Conservation (phyloP, 92 coral and sea anemone species). For the Montipora capitata region DNA sequence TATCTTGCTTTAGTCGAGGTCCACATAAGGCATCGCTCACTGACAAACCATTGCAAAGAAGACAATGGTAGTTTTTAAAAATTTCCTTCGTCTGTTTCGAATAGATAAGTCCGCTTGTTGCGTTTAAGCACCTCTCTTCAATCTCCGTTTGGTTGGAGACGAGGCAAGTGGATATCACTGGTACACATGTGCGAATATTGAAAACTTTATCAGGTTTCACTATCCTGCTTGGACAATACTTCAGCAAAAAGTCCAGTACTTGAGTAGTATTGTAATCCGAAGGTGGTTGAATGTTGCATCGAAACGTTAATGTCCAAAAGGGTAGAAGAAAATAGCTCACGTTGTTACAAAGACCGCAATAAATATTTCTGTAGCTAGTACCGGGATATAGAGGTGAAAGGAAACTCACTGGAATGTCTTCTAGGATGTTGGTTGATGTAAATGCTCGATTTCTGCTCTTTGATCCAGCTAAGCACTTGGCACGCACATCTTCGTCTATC, state of each 20-base stretch:
- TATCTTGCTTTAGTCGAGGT: conserved; percentile 30
- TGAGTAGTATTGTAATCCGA: conserved; percentile 31
- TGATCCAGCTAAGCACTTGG: conserved; percentile 39
- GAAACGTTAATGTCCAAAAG: conserved; percentile 61
- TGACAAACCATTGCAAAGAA: conserved; percentile 71
- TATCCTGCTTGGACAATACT: conserved; percentile 68
- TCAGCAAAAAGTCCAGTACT: conserved; percentile 68
- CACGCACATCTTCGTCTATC: conserved; percentile 25
- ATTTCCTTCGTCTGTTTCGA: conserved; percentile 15
- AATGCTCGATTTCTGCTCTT: conserved; percentile 29
- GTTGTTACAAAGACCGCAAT: conserved; percentile 74
- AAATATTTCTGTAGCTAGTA: conserved; percentile 71
- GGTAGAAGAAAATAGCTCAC: background rate
- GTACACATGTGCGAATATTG: conserved; percentile 74
- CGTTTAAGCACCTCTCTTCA: conserved; percentile 57
- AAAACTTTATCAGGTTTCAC: background rate
- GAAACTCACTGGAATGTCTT: conserved; percentile 71
- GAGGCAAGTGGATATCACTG: conserved; percentile 68
- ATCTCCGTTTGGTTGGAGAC: conserved; percentile 29
- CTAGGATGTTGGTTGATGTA: conserved; percentile 51
- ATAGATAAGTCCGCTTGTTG: conserved; percentile 56
- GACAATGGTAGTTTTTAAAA: conserved; percentile 75
- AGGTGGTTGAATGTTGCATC: conserved; percentile 79
- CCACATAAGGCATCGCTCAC: conserved; percentile 63
- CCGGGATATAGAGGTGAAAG: background rate